Evolutionary conservation across 2,113 vertebrate genomes (phyloP).

Genomic region (Sylvia atricapilla): DNA sequence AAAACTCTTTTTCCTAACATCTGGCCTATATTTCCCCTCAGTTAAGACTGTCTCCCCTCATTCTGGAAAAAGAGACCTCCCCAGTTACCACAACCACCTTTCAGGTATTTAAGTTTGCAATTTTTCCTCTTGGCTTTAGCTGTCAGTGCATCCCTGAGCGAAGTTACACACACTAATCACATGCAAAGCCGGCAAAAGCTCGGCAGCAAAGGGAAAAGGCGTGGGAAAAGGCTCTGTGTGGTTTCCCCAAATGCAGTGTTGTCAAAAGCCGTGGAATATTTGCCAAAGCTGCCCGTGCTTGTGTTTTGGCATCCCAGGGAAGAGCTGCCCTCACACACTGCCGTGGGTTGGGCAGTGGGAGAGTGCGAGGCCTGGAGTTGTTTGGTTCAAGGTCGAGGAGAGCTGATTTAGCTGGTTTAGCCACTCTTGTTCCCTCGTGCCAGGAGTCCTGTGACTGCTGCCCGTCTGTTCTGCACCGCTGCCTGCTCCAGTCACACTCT

Average conservation of each 20-base stretch:
- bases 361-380: neutral
- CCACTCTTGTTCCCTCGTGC: neutral
- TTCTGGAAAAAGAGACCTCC: neutral
- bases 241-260: neutral
- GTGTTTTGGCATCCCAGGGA: neutral
- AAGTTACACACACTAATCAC: neutral
- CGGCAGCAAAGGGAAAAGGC: neutral
- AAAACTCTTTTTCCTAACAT: neutral
- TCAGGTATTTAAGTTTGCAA: neutral
- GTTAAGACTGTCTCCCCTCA: neutral
- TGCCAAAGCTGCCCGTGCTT: neutral
- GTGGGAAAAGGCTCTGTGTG: neutral
- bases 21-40: accelerated
- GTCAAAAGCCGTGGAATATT: neutral
- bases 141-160: neutral
- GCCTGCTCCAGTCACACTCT: neutral
- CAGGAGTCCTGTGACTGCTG: constrained; percentile 22
- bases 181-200: neutral
- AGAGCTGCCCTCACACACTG: neutral
- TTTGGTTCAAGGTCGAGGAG: constrained; percentile 9
- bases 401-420: constrained; percentile 19
- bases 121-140: neutral
- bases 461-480: neutral
- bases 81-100: neutral
- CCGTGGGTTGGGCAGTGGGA: neutral